Evolutionary conservation across 2,888 invertebrate genomes (phyloP).

Genomic region (Escarpia spicata): DNA sequence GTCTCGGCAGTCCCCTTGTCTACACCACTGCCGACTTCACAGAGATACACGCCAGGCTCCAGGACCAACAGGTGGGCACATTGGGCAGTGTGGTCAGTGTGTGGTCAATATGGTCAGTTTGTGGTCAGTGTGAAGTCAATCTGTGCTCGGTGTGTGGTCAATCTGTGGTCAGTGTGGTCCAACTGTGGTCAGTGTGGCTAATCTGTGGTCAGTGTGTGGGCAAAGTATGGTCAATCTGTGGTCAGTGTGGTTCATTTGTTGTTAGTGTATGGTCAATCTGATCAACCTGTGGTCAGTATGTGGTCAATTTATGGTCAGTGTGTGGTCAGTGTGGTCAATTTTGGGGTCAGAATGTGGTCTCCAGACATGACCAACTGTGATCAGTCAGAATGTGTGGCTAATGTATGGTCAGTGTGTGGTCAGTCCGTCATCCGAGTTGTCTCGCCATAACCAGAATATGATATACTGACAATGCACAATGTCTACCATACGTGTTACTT

Average conservation of each 20-base stretch:
- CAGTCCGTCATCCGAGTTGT: neutral
- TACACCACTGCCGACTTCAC: constrained; percentile 46
- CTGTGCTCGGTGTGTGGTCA: neutral
- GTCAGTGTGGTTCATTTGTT: neutral
- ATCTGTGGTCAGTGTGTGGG: neutral
- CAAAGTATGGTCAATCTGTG: neutral
- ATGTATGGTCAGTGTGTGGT: neutral
- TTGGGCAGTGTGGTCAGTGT: too few relatives aligned
- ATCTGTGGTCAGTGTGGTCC: constrained; percentile 19
- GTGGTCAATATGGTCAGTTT: neutral
- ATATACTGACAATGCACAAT: neutral
- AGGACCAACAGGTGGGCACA: constrained; percentile 31
- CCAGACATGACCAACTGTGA: too few relatives aligned
- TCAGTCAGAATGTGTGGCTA: neutral
- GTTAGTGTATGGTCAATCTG: neutral
- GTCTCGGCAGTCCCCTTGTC: constrained; percentile 51
- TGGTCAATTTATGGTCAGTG: neutral
- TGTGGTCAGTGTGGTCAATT: neutral
- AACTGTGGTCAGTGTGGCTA: neutral
- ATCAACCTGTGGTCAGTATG: neutral
- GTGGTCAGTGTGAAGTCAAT: neutral
- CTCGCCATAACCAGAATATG: too few relatives aligned
- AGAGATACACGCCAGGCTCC: constrained; percentile 34
- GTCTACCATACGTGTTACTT: neutral
- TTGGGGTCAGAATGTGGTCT: too few relatives aligned